These are phyloP conservation scores for Carlito syrichta DNA, from an alignment of 2,113 vertebrate genomes.

Conservation along the genomic window DNA sequence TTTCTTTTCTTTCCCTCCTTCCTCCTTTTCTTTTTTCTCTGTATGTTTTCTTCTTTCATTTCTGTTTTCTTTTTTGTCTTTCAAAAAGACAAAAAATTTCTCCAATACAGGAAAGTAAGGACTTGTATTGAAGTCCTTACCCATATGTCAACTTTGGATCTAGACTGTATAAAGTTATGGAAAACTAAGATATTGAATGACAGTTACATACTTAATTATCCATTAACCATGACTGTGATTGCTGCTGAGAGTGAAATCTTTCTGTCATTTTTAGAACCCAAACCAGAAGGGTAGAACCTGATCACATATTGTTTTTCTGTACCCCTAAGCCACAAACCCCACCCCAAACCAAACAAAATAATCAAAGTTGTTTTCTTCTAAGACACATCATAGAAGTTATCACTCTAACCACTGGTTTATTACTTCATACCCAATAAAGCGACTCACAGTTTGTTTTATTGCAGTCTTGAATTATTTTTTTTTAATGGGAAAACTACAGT, in stretches of 20 bases:
- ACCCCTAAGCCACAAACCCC: neutral
- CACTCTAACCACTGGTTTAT: slow-evolving; percentile 70
- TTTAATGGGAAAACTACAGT: slow-evolving; percentile 60
- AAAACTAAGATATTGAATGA: neutral
- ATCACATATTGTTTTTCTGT: neutral
- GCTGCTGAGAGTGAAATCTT: neutral
- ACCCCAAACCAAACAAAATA: slow-evolving; percentile 23
- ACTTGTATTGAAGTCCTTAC: too few species aligned
- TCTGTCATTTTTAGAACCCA: neutral
- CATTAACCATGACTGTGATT: neutral
- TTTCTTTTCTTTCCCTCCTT: neutral
- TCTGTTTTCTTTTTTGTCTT: neutral
- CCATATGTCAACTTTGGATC: neutral
- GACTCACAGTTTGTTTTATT: slow-evolving; percentile 74
- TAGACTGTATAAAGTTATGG: neutral
- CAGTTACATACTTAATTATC: neutral
- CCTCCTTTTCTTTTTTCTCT: neutral
- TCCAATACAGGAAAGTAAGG: too few species aligned
- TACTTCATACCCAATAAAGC: slow-evolving; percentile 78
- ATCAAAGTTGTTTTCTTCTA: slow-evolving; percentile 41
- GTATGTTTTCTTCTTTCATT: neutral
- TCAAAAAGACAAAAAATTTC: too few species aligned
- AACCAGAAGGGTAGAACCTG: neutral
- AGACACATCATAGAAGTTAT: slow-evolving; percentile 49
- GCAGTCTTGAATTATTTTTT: slow-evolving; percentile 49